Percentiles rank a stretch among this genome's conserved stretches.
Conservation (phyloP, 2,113 vertebrate genomes). For the Odontesthes bonariensis region DNA sequence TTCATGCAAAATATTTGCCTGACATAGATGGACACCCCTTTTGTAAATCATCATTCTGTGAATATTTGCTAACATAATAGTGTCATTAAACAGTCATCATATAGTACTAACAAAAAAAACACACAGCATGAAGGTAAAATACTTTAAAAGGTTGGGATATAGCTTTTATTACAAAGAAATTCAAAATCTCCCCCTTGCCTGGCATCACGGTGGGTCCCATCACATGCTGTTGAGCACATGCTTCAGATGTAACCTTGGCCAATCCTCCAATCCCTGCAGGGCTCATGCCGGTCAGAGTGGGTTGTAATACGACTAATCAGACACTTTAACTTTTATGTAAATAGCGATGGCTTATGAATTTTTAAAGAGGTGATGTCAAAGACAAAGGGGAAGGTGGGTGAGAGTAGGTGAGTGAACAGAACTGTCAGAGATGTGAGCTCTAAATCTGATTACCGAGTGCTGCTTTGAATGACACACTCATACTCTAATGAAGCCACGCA, state of each 20-base stretch:
- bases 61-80: conserved; percentile 26
- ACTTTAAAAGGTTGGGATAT: conserved; percentile 10
- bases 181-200: conserved; percentile 19
- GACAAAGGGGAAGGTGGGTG: conserved; percentile 71
- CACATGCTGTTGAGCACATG: conserved; percentile 44
- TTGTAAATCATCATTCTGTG: conserved; percentile 27
- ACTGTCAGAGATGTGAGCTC: conserved; percentile 56
- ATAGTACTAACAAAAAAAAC: conserved; percentile 23
- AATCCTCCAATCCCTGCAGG: conserved; percentile 66
- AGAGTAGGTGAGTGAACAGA: conserved; percentile 57
- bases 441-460: conserved; percentile 61
- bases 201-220: conserved; percentile 46
- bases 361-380: conserved; percentile 83
- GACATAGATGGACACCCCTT: conserved; percentile 35
- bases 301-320: conserved; percentile 82
- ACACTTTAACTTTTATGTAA: conserved; percentile 82
- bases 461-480: conserved; percentile 29
- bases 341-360: conserved; percentile 78
- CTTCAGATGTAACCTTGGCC: conserved; percentile 74
- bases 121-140: conserved; percentile 1
- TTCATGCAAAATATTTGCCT: conserved; percentile 28
- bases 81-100: conserved; percentile 27
- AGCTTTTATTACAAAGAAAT: conserved; percentile 24
- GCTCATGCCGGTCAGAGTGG: conserved; percentile 73
- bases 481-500: conserved; percentile 54